Evolutionary conservation across 30 jellyfish, hydroid and myxozoan genomes (phyloP).

Genomic region (Pelagia noctiluca): DNA sequence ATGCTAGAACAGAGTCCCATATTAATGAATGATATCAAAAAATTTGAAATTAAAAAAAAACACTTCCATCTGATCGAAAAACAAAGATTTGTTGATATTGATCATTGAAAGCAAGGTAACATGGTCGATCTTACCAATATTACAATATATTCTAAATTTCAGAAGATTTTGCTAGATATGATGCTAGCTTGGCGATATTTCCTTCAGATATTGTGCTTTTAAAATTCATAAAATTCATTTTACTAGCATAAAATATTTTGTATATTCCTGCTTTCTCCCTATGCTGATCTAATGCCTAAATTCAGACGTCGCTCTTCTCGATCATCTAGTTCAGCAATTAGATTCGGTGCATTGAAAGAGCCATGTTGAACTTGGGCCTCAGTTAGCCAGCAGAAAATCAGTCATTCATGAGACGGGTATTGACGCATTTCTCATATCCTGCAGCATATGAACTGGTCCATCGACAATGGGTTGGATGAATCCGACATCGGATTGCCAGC

Average conservation of each 20-base stretch:
- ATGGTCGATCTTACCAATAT: background rate
- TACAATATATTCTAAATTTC: background rate
- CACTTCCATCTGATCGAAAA: background rate
- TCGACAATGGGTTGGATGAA: slow-evolving; percentile 25
- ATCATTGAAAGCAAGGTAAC: background rate
- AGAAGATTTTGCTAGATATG: background rate
- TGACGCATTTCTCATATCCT: background rate
- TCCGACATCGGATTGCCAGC: slow-evolving; percentile 19
- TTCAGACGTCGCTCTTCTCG: background rate
- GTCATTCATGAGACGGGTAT: no score
- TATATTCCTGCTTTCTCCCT: background rate
- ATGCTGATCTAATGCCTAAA: background rate
- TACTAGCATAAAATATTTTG: no score
- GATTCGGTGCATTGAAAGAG: background rate
- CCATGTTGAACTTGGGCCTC: no score
- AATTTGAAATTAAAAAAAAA: background rate
- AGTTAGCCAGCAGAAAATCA: no score
- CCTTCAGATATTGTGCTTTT: no score
- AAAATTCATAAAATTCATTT: no score
- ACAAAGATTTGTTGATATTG: background rate
- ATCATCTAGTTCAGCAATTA: background rate
- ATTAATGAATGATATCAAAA: no score
- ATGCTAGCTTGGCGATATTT: no score
- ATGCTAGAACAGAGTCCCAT: background rate
- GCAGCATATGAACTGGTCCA: slow-evolving; percentile 19